Evolutionary conservation across 2,888 invertebrate genomes (phyloP), one percentile per base, ranked within the genome.

Genomic region (Prionchulus punctatus): DNA sequence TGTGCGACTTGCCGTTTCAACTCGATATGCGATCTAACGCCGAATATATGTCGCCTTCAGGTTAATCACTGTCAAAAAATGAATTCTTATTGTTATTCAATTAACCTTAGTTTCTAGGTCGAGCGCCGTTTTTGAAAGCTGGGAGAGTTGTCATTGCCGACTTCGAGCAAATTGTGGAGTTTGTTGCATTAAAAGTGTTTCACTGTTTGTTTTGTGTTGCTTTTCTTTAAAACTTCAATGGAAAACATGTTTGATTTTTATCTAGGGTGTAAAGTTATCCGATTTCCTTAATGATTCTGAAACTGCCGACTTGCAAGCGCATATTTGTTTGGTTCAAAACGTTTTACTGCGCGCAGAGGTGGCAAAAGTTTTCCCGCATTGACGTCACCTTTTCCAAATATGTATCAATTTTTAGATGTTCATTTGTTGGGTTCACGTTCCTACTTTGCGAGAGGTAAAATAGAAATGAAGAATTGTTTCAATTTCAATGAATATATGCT

Each of bases 21-120:
- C 81, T 89, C 2, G 85, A 86, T 62, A 82, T 84, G 65, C 78
- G 84, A 60, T 81, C 83, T 65, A 98, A 98, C 76, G 92, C 94
- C 0, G 91, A 94, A 69, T 85, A 85, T 69, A 94, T 96, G 87
- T 92, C 94, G 0, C 94, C 94, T 0, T 85, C 88, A 2, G 78
- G 79, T 76, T 36, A n/a, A n/a, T n/a, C n/a, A n/a, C 36, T 36
- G 12, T 36, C 18, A 18, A 57, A 58, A 51, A 18, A 58, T 28
- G 36, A 43, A 12, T 59, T 28, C 23, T 30, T 15, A 4, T 54
- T 54, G 25, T 36, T 28, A 30, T 58, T 25, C 15, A 25, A 27
- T 57, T 58, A 25, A 1, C 60, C 12, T 1, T n/a, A 53, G 4
- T 42, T 65, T 71, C 27, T 65, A 79, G 89, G 89, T 0, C 81